Evolutionary conservation across 2,888 invertebrate genomes (phyloP), one percentile per base, ranked within the genome.

Genomic region (Stenurella melanura): DNA sequence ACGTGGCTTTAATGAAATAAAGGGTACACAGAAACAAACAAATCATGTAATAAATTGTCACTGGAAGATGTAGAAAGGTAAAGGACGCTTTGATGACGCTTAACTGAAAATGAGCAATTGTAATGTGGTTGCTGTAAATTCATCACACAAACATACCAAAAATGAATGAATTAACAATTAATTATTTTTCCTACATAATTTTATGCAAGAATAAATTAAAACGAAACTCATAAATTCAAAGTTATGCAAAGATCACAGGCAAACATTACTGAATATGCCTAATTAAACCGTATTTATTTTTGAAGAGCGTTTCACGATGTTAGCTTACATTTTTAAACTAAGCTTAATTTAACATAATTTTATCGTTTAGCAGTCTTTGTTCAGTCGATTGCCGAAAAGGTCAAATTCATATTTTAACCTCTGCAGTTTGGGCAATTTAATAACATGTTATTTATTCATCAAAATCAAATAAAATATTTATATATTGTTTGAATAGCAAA

Each of bases 281-380:
- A 50, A 50, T 50, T 50, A 50, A 50, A 50, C 50, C 6, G 50
- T 50, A 50, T 50, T 50, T 50, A 50, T 50, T 50, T 50, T 50
- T n/a, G 15, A 50, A 15, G 1, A 50, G 15, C 50, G n/a, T n/a
- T 50, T 50, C 12, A 2, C 50, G n/a, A n/a, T 7, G n/a, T 50
- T 50, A 50, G 42, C 42, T 50, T 15, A n/a, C n/a, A n/a, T 50
- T 12, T n/a, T 42, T 42, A 6, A 34, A n/a, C 50, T 5, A 50
- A 50, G 50, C 50, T 50, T 50, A 50, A 50, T 17, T 50, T 15
- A 50, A n/a, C 50, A n/a, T n/a, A 50, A 50, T 50, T n/a, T 15
- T 50, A n/a, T n/a, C 15, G n/a, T 50, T 50, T n/a, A n/a, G 50
- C n/a, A 50, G n/a, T n/a, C 50, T 50, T 50, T n/a, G n/a, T 50